These are phyloP conservation scores for Cryptocephalus moraei DNA, from an alignment of 2,888 invertebrate genomes.

Conservation along the genomic window DNA sequence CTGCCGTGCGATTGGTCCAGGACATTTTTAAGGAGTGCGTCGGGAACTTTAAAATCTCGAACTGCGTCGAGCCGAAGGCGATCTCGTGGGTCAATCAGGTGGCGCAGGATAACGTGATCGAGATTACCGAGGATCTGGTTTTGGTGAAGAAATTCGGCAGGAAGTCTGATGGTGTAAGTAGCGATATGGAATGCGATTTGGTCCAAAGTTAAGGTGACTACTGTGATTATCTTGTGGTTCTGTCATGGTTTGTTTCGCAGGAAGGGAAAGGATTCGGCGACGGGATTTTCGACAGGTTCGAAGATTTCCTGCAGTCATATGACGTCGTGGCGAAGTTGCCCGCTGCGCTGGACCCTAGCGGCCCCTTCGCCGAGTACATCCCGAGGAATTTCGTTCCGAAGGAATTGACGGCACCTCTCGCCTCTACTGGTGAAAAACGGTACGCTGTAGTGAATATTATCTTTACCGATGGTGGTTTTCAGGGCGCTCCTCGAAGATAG, in stretches of 20 bases:
- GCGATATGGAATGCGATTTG: too few species aligned
- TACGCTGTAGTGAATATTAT: not conserved
- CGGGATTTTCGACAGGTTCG: slow-evolving; percentile 61
- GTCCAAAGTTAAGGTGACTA: slow-evolving; percentile 13
- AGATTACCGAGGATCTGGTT: slow-evolving; percentile 65
- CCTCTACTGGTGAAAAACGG: slow-evolving; percentile 38
- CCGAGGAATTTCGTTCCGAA: slow-evolving; percentile 58
- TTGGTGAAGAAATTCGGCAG: slow-evolving; percentile 49
- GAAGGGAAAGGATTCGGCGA: slow-evolving; percentile 44
- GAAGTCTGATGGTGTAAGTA: slow-evolving; percentile 2
- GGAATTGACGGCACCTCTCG: slow-evolving; percentile 59
- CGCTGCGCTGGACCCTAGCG: slow-evolving; percentile 46
- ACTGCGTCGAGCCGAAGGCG: slow-evolving; percentile 68
- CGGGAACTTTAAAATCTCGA: slow-evolving; percentile 53
- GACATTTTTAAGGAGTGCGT: slow-evolving; percentile 61
- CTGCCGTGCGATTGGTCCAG: slow-evolving; percentile 53
- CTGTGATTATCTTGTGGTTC: not conserved
- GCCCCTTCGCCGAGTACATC: slow-evolving; percentile 48
- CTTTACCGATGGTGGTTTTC: slow-evolving; percentile 22
- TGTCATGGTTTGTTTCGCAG: slow-evolving; percentile 28
- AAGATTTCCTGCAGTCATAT: slow-evolving; percentile 65
- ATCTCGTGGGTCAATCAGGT: slow-evolving; percentile 63
- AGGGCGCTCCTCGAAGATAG: slow-evolving; percentile 59
- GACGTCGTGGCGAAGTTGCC: slow-evolving; percentile 67
- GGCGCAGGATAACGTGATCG: slow-evolving; percentile 56